Evolutionary conservation across 2,888 invertebrate species (phyloP), one percentile per base, ranked within the genome.

Genomic region (Sturmia bella): DNA sequence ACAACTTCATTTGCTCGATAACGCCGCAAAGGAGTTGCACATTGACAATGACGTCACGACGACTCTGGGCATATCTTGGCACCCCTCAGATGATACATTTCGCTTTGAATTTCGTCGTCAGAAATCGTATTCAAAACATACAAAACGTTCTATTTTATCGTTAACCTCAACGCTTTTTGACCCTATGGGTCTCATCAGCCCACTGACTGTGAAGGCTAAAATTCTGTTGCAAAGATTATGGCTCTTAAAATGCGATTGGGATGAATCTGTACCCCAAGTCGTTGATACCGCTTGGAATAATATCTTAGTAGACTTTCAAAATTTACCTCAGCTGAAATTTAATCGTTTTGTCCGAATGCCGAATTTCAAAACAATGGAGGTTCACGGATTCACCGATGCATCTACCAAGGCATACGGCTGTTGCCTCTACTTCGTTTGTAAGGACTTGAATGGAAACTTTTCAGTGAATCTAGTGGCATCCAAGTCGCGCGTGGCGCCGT

Each of bases 401-500:
- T 50, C 24, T 1, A 21, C 24, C 24, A 6, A 52, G 11, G 52
- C 52, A 0, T 21, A 50, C 12, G 50, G 21, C 7, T 45, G 45
- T 17, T 45, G 45, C 15, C 9, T 45, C 7, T 45, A 48, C 17
- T 21, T 19, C 12, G 3, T 15, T 6, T 52, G 37, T 19, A 37
- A 39, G 13, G 39, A 73, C 9, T 52, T 39, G 5, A 13, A n/a
- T 41, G 39, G 43, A 9, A 52, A 63, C n/a, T 24, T 73, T 17
- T 4, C 15, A 4, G 21, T 72, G 9, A 72, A 72, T 9, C 61
- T 83, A 3, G 45, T 84, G 19, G 52, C 76, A 12, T 63, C 83
- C 7, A 82, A 82, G 56, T 83, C 81, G 3, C 70, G 82, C n/a
- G 83, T 84, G 2, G 76, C 83, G 1, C 83, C 85, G 1, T 17